These are phyloP conservation scores for Sula dactylatra DNA, from an alignment of 2,113 vertebrate genomes.

Conservation along the genomic window DNA sequence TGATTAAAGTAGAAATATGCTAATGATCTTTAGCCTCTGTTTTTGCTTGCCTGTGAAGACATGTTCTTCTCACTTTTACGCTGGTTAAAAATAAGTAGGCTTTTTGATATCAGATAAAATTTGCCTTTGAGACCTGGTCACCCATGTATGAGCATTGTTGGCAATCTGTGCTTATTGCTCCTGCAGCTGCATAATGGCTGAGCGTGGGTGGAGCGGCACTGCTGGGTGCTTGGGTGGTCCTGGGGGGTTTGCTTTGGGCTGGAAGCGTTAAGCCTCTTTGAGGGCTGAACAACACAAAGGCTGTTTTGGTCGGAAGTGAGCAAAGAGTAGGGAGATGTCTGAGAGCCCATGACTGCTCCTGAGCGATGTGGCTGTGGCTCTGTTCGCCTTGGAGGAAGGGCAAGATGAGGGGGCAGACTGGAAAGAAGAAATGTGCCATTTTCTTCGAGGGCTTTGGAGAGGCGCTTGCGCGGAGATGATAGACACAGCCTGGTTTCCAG, in stretches of 20 bases:
- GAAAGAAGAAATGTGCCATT: background rate
- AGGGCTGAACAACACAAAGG: background rate
- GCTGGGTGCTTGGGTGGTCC: background rate
- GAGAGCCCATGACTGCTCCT: background rate
- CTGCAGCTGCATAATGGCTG: background rate
- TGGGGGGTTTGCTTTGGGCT: background rate
- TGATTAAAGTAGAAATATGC: background rate
- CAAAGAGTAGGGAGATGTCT: background rate
- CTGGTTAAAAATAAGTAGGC: background rate
- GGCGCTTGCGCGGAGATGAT: background rate
- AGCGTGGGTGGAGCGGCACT: background rate
- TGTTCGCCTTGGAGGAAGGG: background rate
- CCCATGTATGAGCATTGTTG: fast-evolving
- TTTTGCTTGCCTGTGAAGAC: background rate
- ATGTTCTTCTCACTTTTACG: background rate
- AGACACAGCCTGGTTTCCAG: background rate
- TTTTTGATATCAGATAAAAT: background rate
- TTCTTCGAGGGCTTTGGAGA: background rate
- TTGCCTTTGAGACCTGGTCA: background rate
- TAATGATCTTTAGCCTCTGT: background rate
- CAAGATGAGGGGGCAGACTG: background rate
- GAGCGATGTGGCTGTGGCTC: background rate
- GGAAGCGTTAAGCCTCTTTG: background rate
- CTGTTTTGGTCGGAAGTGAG: background rate
- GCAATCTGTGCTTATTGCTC: background rate